These are phyloP conservation scores for Spodoptera littoralis DNA, from an alignment of 2,888 invertebrate species.

Conservation along the genomic window DNA sequence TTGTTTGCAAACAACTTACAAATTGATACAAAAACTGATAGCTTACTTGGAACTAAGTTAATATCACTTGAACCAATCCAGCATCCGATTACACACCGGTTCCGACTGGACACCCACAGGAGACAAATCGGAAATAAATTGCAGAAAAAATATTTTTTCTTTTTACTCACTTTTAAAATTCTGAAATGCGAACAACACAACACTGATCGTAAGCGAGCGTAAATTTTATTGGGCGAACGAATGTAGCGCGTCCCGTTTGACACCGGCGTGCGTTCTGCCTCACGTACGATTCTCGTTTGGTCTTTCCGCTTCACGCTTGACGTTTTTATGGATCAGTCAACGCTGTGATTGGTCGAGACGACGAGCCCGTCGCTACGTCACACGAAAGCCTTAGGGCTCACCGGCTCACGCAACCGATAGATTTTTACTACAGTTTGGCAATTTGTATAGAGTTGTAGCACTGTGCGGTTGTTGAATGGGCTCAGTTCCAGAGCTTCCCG, in stretches of 20 bases:
- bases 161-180: conserved; percentile 75
- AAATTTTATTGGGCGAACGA: conserved; percentile 48
- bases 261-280: conserved; percentile 73
- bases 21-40: conserved; percentile 37
- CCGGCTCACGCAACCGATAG: conserved; percentile 58
- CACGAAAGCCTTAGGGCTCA: conserved; percentile 72
- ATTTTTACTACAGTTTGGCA: conserved; percentile 55
- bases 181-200: conserved; percentile 54
- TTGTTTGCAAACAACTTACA: conserved; percentile 44
- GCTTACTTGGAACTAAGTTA: conserved; percentile 62
- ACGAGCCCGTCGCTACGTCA: conserved; percentile 81
- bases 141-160: conserved; percentile 40
- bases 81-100: conserved; percentile 62
- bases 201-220: conserved; percentile 51
- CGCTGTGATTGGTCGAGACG: conserved; percentile 72
- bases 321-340: conserved; percentile 76
- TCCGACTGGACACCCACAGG: conserved; percentile 60
- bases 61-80: conserved; percentile 61
- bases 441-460: conserved; percentile 28
- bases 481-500: conserved; percentile 2
- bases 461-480: conserved; percentile 7
- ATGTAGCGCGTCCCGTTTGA: conserved; percentile 50
- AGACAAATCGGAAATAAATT: conserved; percentile 29
- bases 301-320: conserved; percentile 66
- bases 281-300: conserved; percentile 75